Evolutionary conservation across 2,113 vertebrate species (phyloP), one percentile per base, ranked within the genome.

Genomic region (Esox niger): DNA sequence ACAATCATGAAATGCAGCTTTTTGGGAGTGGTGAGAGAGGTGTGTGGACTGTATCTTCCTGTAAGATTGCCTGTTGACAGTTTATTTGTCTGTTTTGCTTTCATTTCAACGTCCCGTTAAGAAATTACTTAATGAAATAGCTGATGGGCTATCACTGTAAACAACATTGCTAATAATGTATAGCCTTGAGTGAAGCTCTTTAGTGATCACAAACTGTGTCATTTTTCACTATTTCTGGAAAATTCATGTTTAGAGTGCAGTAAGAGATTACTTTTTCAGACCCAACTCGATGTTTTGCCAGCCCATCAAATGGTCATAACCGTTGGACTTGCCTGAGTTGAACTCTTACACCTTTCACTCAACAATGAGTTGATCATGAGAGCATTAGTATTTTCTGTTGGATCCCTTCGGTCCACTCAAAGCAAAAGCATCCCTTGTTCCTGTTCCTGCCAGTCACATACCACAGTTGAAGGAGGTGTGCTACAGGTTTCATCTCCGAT

Each of bases 101-200:
- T 68, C 21, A 77, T 87, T 88, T 88, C 73, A 84, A 84, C 68
- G 26, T 58, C 57, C 75, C 62, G n/a, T n/a, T 74, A 62, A 66
- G 43, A 62, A 55, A 56, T 15, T 27, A 68, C 47, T 63, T 52
- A 63, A n/a, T 23, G 52, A 69, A 84, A 84, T 71, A 79, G 61
- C 79, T 73, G 29, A 61, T 69, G 68, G 69, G 73, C 55, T 68
- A 70, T 79, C 64, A 66, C 23, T 71, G 60, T 59, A 71, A 78
- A 54, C 60, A 58, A 61, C 76, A 70, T 54, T 31, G 60, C 33
- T 74, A 57, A 72, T 61, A 13, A 58, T 65, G n/a, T n/a, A n/a
- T 21, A 26, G 27, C 73, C 62, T 76, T 55, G 67, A 75, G 70
- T 66, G n/a, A 31, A 1, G 11, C 25, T 27, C 17, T 29, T 31